A percentile compares a stretch with the other conserved stretches of the same genome.
phyloP scores from a whole-genome alignment of 2,888 invertebrate species.

The Platycheirus rosarum region DNA sequence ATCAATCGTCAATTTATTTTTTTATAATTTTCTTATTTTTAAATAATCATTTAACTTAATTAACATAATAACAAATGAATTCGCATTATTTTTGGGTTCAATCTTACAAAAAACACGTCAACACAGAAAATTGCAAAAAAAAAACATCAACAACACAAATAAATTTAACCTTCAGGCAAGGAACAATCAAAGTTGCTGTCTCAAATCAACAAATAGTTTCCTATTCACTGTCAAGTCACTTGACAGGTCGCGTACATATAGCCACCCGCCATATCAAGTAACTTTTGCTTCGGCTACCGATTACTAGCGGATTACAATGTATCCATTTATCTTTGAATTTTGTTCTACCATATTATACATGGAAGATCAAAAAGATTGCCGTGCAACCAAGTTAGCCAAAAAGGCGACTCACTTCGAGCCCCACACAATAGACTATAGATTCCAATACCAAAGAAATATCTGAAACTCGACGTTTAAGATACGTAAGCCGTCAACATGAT shows the following conservation, averaged over 20 bases:
- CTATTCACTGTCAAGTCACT: constrained; percentile 64
- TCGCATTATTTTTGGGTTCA: too few relatives aligned
- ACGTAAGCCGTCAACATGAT: constrained; percentile 8
- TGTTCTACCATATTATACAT: constrained; percentile 44
- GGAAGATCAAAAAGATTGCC: constrained; percentile 43
- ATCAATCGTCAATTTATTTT: too few relatives aligned
- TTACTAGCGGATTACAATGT: constrained; percentile 62
- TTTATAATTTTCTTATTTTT: too few relatives aligned
- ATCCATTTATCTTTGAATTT: constrained; percentile 53
- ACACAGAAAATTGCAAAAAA: background rate
- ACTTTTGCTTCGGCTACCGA: constrained; percentile 67
- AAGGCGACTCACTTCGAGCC: constrained; percentile 11
- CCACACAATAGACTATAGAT: constrained; percentile 44
- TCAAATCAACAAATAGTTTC: constrained; percentile 61
- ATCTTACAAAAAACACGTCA: too few relatives aligned
- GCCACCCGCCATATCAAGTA: constrained; percentile 59
- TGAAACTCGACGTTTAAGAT: background rate
- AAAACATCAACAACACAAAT: background rate
- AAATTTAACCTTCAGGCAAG: constrained; percentile 53
- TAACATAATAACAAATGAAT: too few relatives aligned
- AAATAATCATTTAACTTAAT: too few relatives aligned
- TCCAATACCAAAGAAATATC: background rate
- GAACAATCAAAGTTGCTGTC: constrained; percentile 53
- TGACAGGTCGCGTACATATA: constrained; percentile 35
- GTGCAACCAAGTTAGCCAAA: constrained; percentile 18